Evolutionary conservation across 2,113 vertebrate genomes (phyloP).

Genomic region (Paratilapia polleni): DNA sequence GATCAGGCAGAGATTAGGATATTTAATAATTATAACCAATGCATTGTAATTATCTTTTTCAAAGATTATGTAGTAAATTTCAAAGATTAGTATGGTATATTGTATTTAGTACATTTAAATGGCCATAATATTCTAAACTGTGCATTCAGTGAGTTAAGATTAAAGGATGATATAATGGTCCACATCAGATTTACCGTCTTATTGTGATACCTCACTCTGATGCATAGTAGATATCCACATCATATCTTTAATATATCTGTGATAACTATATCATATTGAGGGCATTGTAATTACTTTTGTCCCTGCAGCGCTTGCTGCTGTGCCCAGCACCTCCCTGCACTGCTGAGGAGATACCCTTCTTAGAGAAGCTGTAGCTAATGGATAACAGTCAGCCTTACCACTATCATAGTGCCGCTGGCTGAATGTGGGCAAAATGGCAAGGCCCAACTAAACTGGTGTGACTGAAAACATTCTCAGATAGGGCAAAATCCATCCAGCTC

Average conservation of each 20-base stretch:
- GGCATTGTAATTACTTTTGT: slow-evolving; percentile 40
- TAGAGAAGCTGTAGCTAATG: slow-evolving; percentile 42
- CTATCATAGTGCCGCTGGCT: slow-evolving; percentile 53
- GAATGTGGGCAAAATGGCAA: slow-evolving; percentile 64
- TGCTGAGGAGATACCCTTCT: slow-evolving; percentile 28
- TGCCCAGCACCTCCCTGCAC: slow-evolving; percentile 27
- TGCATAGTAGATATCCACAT: slow-evolving; percentile 4
- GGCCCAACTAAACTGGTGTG: slow-evolving; percentile 71
- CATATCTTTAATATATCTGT: slow-evolving; percentile 38
- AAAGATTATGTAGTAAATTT: neutral
- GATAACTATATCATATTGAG: slow-evolving; percentile 52
- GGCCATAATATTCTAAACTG: neutral
- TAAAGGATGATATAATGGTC: slow-evolving; percentile 1
- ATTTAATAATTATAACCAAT: neutral
- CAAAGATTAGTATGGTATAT: neutral
- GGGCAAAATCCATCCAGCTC: slow-evolving; percentile 37
- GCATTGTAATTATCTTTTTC: neutral
- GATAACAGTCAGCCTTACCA: slow-evolving; percentile 47
- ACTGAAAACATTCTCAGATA: slow-evolving; percentile 61
- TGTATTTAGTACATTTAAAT: neutral
- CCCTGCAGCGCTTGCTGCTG: slow-evolving; percentile 17
- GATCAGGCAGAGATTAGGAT: neutral
- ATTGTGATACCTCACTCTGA: neutral
- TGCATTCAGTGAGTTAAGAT: slow-evolving; percentile 7
- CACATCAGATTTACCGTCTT: neutral